Percentiles rank a stretch among this genome's conserved stretches.
Conservation (phyloP, 2,113 vertebrate species). For the Narcine bancroftii region DNA sequence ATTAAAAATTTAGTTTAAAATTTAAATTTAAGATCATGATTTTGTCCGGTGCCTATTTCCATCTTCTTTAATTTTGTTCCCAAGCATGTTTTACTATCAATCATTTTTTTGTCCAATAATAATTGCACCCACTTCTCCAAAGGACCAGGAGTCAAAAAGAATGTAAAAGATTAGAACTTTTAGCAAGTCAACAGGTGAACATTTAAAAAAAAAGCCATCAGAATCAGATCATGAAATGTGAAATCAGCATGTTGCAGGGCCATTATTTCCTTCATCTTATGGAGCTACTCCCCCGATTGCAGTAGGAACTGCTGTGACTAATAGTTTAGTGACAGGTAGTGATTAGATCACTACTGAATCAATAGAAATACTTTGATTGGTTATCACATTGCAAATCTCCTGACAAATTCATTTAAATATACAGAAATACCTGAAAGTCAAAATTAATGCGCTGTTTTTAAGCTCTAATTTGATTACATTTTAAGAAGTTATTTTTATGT, state of each 20-base stretch:
- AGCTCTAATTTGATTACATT: too few relatives aligned
- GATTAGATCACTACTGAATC: constrained; percentile 31
- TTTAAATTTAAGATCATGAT: too few relatives aligned
- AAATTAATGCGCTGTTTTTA: not conserved
- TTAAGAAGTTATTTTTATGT: not conserved
- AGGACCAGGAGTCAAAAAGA: not conserved
- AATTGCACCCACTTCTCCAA: not conserved
- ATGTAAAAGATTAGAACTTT: not conserved
- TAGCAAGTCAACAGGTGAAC: not conserved
- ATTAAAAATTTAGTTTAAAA: too few relatives aligned
- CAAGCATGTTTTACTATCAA: not conserved
- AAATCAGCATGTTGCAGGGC: constrained; percentile 11
- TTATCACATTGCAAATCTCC: constrained; percentile 17
- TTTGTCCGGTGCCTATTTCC: constrained; percentile 23
- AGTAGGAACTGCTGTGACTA: constrained; percentile 27
- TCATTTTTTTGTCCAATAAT: not conserved
- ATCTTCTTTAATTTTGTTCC: not conserved
- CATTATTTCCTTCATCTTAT: constrained; percentile 1
- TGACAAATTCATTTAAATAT: constrained; percentile 11
- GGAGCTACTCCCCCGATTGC: not conserved
- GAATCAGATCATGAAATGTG: constrained; percentile 14
- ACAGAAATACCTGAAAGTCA: not conserved
- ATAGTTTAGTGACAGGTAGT: constrained; percentile 20
- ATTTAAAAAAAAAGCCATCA: not conserved
- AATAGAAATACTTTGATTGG: constrained; percentile 31